Evolutionary conservation across 2,888 invertebrate species (phyloP).

Genomic region (Meliscaeva auricollis): DNA sequence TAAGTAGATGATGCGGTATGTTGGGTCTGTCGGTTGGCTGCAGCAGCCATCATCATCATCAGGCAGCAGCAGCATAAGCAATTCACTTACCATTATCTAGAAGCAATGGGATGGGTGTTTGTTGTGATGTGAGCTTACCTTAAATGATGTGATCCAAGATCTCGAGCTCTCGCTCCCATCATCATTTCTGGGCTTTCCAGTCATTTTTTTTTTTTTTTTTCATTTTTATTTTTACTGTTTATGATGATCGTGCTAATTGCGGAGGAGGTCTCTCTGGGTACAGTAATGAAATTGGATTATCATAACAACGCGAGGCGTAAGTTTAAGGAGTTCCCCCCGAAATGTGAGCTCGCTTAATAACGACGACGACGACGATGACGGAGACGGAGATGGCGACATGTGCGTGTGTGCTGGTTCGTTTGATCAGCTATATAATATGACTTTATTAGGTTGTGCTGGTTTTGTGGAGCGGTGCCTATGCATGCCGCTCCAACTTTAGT

Average conservation of each 20-base stretch:
- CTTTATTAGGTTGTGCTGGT: constrained; percentile 69
- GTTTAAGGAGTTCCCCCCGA: constrained; percentile 70
- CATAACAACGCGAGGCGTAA: constrained; percentile 72
- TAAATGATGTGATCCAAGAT: constrained; percentile 39
- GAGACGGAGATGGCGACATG: constrained; percentile 22
- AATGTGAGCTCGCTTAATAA: constrained; percentile 43
- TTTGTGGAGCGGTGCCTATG: constrained; percentile 47
- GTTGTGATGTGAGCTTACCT: constrained; percentile 50
- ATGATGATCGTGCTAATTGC: constrained; percentile 61
- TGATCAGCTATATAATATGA: constrained; percentile 62
- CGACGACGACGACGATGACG: not conserved
- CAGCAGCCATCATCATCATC: constrained; percentile 1
- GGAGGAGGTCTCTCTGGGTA: constrained; percentile 62
- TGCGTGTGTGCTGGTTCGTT: constrained; percentile 55
- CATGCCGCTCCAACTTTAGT: constrained; percentile 44
- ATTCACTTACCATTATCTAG: constrained; percentile 65
- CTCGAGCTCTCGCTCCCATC: constrained; percentile 9
- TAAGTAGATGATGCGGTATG: constrained; percentile 10
- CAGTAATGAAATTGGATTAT: constrained; percentile 73
- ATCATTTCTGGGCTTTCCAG: constrained; percentile 25
- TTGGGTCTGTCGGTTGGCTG: not conserved
- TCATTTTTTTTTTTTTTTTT: too few species aligned
- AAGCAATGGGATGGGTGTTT: constrained; percentile 71
- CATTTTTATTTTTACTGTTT: too few species aligned
- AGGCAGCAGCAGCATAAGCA: constrained; percentile 46